Conservation (phyloP, 2,113 vertebrate genomes). For the Catharus bicknelli region DNA sequence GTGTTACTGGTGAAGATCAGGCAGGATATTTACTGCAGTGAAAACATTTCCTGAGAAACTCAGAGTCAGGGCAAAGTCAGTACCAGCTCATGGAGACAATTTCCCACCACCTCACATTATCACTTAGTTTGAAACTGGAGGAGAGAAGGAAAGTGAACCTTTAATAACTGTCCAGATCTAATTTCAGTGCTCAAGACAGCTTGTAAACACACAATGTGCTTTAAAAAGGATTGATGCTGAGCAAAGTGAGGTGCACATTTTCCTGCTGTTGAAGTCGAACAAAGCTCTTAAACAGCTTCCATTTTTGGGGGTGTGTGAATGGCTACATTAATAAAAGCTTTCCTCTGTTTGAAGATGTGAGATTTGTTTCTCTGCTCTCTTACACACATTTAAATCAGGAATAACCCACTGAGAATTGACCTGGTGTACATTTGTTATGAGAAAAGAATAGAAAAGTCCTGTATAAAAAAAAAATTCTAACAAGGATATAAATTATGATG, state of each 20-base stretch:
- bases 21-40: neutral
- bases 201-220: conserved; percentile 47
- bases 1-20: conserved; percentile 41
- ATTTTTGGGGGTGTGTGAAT: neutral
- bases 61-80: conserved; percentile 21
- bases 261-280: conserved; percentile 42
- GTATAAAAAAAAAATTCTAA: neutral
- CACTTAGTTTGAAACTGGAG: conserved; percentile 21
- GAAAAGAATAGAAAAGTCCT: neutral
- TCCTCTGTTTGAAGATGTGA: neutral
- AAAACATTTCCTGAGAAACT: conserved; percentile 37
- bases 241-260: conserved; percentile 12
- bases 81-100: conserved; percentile 2
- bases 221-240: conserved; percentile 47
- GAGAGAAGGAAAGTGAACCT: conserved; percentile 40
- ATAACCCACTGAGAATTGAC: conserved; percentile 10
- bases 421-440: neutral
- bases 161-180: conserved; percentile 33
- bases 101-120: conserved; percentile 9
- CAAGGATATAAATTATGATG: conserved; percentile 23
- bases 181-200: conserved; percentile 27
- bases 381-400: neutral
- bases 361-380: neutral
- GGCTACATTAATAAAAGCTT: neutral
- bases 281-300: conserved; percentile 29